Evolutionary conservation across 1,140 invertebrate genomes (phyloP), one percentile per base, ranked within the genome.

Genomic region (Caligus rogercresseyi): DNA sequence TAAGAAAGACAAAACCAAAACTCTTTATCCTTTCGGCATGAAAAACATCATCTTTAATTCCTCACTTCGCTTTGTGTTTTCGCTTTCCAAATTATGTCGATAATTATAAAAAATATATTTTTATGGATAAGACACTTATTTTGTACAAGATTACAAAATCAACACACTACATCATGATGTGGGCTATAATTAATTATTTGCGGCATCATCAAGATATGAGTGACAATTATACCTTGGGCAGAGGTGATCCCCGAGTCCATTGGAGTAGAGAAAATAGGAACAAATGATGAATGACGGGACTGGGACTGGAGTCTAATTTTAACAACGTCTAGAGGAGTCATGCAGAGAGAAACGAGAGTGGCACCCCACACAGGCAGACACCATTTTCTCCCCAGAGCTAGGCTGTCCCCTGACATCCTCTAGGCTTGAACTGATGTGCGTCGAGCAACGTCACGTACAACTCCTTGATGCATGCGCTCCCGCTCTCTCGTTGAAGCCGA

Each of bases 231-330:
- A 23, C 11, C 26, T n/a, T 1, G 19, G 81, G 74, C 93, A 98
- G n/a, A 97, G 73, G 72, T 97, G 92, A 74, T 98, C 95, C 92
- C 98, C 97, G n/a, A 99, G 75, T 0, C 94, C 94, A 79, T 98
- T 98, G 70, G 90, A 95, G 73, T 95, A 98, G 11, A 98, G 73
- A 74, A 92, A 97, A 76, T 92, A 97, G 73, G 31, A 43, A n/a
- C 31, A 43, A 43, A n/a, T 43, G 31, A 43, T 11, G 31, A 43
- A 43, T 43, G 31, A 43, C 31, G 80, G 68, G 89, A 89, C 68
- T 90, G 84, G 73, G 61, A 51, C 53, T 99, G 95, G 16, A 98
- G 76, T 25, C 95, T 79, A 66, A 96, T 95, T 78, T 98, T 98
- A 0, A 98, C 89, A 20, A 99, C 95, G 80, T 99, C 95, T 65